These are phyloP conservation scores for Elymnias hypermnestra DNA, from an alignment of 1,140 invertebrate species.

Conservation along the genomic window DNA sequence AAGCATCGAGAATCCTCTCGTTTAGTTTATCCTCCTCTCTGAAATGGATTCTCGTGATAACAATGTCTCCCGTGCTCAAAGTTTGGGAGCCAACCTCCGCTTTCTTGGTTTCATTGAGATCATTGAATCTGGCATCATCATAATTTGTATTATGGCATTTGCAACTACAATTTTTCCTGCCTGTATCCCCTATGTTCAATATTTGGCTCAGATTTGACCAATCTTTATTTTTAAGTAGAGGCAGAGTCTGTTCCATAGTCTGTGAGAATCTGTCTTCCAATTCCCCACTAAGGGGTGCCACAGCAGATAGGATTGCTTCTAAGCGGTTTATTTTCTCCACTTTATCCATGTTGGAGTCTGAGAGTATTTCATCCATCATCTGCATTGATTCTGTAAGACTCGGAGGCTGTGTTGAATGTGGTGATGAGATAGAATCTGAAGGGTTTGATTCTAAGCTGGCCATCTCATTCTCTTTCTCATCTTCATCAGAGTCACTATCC, in stretches of 20 bases:
- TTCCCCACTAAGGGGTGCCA: slow-evolving; percentile 78
- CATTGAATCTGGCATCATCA: slow-evolving; percentile 63
- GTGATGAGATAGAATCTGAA: slow-evolving; percentile 84
- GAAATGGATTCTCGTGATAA: slow-evolving; percentile 93
- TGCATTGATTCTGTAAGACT: slow-evolving; percentile 94
- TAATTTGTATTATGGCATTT: slow-evolving; percentile 70
- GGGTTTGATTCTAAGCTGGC: slow-evolving; percentile 86
- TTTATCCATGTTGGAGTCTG: slow-evolving; percentile 88
- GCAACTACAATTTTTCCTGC: slow-evolving; percentile 73
- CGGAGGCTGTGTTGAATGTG: slow-evolving; percentile 86
- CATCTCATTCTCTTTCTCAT: slow-evolving; percentile 85
- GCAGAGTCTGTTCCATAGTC: slow-evolving; percentile 71
- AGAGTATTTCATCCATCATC: slow-evolving; percentile 90
- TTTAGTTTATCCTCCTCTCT: slow-evolving; percentile 81
- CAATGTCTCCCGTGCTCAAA: slow-evolving; percentile 94
- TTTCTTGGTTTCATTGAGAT: slow-evolving; percentile 67
- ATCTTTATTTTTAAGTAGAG: slow-evolving; percentile 71
- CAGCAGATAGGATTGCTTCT: slow-evolving; percentile 88
- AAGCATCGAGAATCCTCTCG: slow-evolving; percentile 74
- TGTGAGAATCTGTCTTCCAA: slow-evolving; percentile 67
- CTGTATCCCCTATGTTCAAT: slow-evolving; percentile 54
- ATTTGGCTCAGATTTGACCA: slow-evolving; percentile 70
- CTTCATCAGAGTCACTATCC: slow-evolving; percentile 82
- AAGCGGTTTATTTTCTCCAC: slow-evolving; percentile 91
- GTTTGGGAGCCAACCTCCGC: slow-evolving; percentile 84